A percentile compares a stretch with the other conserved stretches of the same genome.
These are phyloP conservation scores for Pitta sordida DNA, from an alignment of 2,113 vertebrate genomes.

Conservation along the genomic window DNA sequence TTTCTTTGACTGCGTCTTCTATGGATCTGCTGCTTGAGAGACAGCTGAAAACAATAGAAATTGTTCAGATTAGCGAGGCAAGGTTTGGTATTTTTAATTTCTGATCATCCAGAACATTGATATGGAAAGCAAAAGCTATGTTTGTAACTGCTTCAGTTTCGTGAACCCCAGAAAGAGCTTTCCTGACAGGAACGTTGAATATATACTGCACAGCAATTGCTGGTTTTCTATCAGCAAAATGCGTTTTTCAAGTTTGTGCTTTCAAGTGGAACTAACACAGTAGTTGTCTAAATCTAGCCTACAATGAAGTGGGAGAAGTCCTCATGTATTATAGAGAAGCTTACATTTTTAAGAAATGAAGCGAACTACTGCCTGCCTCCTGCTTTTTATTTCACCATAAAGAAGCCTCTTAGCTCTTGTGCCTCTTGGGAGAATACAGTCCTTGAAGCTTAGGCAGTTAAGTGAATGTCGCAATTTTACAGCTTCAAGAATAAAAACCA, in stretches of 20 bases:
- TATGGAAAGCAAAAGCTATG: neutral
- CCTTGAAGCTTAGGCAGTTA: neutral
- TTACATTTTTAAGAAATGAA: neutral
- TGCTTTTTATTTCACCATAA: neutral
- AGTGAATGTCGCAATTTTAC: neutral
- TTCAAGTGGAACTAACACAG: neutral
- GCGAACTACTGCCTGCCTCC: neutral
- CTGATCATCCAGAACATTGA: neutral
- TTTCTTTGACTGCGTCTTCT: constrained; percentile 34
- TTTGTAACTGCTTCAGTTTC: neutral
- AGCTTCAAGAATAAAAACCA: neutral
- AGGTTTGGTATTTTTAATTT: neutral
- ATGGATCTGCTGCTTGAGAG: neutral
- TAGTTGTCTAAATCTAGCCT: neutral
- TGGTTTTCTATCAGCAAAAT: neutral
- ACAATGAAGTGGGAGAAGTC: neutral
- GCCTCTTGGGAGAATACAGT: neutral
- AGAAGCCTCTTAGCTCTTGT: neutral
- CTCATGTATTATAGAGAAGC: neutral
- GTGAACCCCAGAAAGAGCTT: neutral
- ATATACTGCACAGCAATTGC: neutral
- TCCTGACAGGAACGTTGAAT: neutral
- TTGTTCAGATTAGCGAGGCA: neutral
- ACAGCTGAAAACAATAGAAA: constrained; percentile 37
- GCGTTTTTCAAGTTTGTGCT: neutral